Percentiles rank a stretch among this genome's conserved stretches.
Conservation (phyloP, 2,113 vertebrate species). For the Pipra filicauda region DNA sequence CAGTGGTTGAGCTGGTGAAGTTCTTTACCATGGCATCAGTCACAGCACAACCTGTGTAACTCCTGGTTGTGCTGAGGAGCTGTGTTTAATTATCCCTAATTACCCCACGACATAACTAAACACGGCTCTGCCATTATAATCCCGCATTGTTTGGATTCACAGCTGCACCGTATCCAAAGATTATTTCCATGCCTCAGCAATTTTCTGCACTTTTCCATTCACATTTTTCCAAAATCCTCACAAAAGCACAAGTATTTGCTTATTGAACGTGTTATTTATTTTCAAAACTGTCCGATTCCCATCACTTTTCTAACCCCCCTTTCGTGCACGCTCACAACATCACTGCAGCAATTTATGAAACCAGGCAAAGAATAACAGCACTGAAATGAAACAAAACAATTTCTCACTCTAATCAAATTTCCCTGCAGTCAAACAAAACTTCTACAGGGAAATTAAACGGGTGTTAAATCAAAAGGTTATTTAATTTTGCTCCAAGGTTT, state of each 20-base stretch:
- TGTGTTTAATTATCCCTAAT: background rate
- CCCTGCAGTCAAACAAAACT: background rate
- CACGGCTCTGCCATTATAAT: fast-evolving
- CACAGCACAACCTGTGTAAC: fast-evolving
- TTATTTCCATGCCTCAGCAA: background rate
- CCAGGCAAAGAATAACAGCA: background rate
- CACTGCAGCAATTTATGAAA: background rate
- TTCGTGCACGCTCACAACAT: background rate
- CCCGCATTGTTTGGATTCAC: background rate
- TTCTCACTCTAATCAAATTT: background rate
- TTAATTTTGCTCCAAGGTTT: background rate
- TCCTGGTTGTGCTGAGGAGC: background rate
- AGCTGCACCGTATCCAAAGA: background rate
- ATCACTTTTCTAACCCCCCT: background rate
- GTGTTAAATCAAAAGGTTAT: background rate
- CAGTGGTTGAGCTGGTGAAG: background rate
- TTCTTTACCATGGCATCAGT: no score
- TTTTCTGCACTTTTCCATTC: background rate
- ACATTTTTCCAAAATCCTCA: background rate
- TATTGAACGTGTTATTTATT: background rate
- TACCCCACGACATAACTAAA: fast-evolving
- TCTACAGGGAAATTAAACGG: background rate
- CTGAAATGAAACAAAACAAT: background rate
- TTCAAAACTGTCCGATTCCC: background rate
- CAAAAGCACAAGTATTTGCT: background rate